Percentiles rank a stretch among this genome's conserved stretches.
Conservation (phyloP, 2,113 vertebrate species). For the Benitochromis conjunctus region DNA sequence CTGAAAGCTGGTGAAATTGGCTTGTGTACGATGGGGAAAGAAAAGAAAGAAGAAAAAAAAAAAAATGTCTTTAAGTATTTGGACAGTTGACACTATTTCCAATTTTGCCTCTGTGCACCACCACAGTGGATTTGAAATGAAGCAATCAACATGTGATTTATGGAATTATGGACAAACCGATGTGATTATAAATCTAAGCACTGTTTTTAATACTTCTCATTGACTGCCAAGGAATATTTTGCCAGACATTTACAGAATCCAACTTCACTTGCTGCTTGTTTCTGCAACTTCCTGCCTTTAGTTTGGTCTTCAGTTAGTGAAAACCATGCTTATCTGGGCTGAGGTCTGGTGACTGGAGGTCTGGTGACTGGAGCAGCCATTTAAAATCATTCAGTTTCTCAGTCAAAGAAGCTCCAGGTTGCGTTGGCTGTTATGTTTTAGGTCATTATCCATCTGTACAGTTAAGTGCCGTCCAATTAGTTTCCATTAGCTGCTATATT, state of each 20-base stretch:
- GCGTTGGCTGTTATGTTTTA: not conserved
- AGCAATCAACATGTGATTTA: not conserved
- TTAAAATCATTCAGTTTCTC: not conserved
- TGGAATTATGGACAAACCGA: not conserved
- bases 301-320: not conserved
- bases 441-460: not conserved
- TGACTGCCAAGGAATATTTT: not conserved
- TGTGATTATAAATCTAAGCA: not conserved
- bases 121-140: not conserved
- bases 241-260: not conserved
- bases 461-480: not conserved
- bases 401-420: not conserved
- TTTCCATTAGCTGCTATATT: not conserved
- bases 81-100: not conserved
- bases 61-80: not conserved
- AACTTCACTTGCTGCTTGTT: not conserved
- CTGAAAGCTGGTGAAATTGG: not conserved
- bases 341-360: not conserved
- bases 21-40: not conserved
- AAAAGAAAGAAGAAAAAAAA: not conserved
- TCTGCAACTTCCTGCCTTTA: not conserved
- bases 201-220: not conserved
- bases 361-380: not conserved
- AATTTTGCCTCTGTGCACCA: not conserved
- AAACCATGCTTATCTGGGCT: not conserved